phyloP scores from a whole-genome alignment of 2,797 vertebrate species.

The Squalus acanthias region DNA sequence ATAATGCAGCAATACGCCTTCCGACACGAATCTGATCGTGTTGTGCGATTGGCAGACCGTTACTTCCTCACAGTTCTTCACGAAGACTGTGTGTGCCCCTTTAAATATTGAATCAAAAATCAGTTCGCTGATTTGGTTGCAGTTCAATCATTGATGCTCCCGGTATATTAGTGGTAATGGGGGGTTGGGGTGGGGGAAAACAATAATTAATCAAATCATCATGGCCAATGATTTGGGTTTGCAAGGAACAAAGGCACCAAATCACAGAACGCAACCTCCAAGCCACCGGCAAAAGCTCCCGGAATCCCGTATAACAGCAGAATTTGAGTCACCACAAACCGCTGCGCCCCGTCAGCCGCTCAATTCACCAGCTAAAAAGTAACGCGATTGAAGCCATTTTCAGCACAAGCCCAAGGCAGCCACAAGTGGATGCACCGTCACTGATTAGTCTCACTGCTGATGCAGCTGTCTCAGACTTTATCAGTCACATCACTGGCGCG shows the following conservation, averaged over 20 bases:
- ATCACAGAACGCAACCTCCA: neutral
- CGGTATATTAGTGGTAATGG: too few relatives aligned
- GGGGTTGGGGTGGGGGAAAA: too few relatives aligned
- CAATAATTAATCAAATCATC: neutral
- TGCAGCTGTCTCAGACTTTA: too few relatives aligned
- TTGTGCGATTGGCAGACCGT: neutral
- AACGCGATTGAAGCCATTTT: neutral
- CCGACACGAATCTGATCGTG: neutral
- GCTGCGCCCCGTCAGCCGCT: neutral
- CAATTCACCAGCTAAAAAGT: neutral
- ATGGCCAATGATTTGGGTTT: neutral
- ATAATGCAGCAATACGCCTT: neutral
- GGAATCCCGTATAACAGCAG: too few relatives aligned
- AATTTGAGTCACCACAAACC: neutral
- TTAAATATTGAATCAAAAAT: neutral
- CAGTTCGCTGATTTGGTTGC: neutral
- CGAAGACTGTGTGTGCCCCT: neutral
- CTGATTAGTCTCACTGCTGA: neutral
- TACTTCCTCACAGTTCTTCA: neutral
- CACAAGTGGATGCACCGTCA: neutral
- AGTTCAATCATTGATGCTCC: neutral
- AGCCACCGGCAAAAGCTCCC: neutral
- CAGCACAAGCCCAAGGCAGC: neutral
- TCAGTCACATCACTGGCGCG: neutral
- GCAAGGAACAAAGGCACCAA: neutral